A percentile compares a stretch with the other conserved stretches of the same genome.
Conservation (phyloP, 2,797 vertebrate genomes). For the Acanthis flammea region DNA sequence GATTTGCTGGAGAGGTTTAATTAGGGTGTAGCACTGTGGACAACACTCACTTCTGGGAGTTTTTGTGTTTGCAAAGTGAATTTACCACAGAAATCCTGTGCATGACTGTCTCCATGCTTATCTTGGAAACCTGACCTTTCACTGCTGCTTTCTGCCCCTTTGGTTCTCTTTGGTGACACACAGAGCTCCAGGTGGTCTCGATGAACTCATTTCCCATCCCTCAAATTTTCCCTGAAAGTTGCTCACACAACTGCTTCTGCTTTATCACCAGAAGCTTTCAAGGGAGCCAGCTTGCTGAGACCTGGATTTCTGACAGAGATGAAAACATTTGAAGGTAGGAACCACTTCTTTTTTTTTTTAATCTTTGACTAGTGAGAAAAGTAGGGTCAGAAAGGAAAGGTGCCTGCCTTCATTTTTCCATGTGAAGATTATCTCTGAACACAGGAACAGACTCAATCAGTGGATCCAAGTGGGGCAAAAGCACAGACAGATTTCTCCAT, state of each 20-base stretch:
- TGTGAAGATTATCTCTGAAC: neutral
- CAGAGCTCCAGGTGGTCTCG: neutral
- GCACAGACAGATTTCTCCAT: neutral
- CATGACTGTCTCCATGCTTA: neutral
- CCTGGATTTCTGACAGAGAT: neutral
- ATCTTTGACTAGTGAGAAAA: neutral
- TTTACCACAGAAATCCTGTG: neutral
- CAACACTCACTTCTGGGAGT: neutral
- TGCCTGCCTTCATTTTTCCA: neutral
- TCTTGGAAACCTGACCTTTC: neutral
- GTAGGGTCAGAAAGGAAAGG: neutral
- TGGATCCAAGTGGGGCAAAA: neutral
- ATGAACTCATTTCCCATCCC: neutral
- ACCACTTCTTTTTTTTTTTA: neutral
- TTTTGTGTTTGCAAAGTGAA: neutral
- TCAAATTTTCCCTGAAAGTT: neutral
- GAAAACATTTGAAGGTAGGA: neutral
- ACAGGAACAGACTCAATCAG: fast-evolving
- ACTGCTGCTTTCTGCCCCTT: neutral
- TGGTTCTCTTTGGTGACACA: neutral
- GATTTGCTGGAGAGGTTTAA: neutral
- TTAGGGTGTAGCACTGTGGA: neutral
- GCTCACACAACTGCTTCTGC: neutral
- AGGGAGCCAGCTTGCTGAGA: neutral
- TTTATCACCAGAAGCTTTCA: neutral